Conservation (phyloP, 2,888 invertebrate species). For the Lasioglossum vierecki region DNA sequence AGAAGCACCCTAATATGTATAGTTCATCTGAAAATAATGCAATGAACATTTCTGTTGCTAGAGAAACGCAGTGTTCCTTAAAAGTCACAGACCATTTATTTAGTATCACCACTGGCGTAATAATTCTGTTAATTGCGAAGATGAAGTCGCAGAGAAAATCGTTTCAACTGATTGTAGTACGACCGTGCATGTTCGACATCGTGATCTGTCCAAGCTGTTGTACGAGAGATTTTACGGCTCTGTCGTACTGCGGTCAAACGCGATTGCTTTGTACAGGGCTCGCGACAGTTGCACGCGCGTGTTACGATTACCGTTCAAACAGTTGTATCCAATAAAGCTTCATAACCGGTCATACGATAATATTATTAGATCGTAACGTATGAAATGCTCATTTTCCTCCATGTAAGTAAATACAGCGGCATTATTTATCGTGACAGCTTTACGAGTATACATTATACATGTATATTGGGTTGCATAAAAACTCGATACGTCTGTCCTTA, state of each 20-base stretch:
- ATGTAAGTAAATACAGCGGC: not conserved
- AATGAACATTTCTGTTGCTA: too few relatives aligned
- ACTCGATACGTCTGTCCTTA: not conserved
- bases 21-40: too few relatives aligned
- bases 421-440: not conserved
- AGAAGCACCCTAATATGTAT: too few relatives aligned
- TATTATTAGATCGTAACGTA: not conserved
- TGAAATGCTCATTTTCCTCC: not conserved
- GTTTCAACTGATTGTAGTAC: not conserved
- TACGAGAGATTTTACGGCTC: not conserved
- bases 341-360: not conserved
- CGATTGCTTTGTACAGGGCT: not conserved
- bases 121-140: not conserved
- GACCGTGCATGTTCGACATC: not conserved
- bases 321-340: not conserved
- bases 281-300: not conserved
- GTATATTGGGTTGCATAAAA: not conserved
- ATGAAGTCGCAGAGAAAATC: not conserved
- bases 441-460: not conserved
- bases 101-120: not conserved
- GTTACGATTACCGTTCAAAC: conserved; percentile 2
- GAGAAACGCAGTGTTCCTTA: too few relatives aligned
- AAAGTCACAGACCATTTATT: not conserved
- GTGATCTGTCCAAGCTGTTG: not conserved
- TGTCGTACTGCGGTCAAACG: not conserved